A percentile compares a stretch with the other conserved stretches of the same genome.
phyloP scores from a whole-genome alignment of 2,113 vertebrate genomes.

The Tenebrosternarchus preto region DNA sequence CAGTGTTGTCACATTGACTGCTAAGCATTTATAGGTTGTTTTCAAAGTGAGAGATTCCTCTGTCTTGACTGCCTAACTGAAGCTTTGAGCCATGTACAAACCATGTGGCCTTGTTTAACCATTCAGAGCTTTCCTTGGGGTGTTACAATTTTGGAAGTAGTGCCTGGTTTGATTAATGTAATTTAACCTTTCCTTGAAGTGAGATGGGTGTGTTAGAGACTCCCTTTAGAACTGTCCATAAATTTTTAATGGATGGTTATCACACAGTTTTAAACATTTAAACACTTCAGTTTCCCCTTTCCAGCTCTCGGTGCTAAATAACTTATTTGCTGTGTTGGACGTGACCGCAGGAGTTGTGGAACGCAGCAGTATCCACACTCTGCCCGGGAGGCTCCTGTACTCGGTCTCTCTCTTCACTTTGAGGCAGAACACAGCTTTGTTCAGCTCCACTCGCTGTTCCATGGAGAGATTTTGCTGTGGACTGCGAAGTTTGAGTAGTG shows the following conservation, averaged over 20 bases:
- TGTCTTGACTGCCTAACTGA: slow-evolving; percentile 4
- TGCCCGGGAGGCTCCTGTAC: slow-evolving; percentile 39
- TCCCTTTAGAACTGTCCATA: not conserved
- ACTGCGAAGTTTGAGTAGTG: not conserved
- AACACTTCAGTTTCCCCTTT: not conserved
- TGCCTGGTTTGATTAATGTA: not conserved
- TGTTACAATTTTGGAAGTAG: not conserved
- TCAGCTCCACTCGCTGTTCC: slow-evolving; percentile 28
- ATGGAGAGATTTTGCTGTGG: not conserved
- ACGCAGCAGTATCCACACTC: slow-evolving; percentile 58
- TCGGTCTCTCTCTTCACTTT: slow-evolving; percentile 34
- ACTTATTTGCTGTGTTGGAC: slow-evolving; percentile 25
- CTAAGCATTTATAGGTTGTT: not conserved
- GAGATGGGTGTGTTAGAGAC: not conserved
- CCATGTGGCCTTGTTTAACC: not conserved
- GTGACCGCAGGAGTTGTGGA: slow-evolving; percentile 27
- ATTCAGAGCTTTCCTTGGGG: not conserved
- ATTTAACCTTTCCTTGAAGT: not conserved
- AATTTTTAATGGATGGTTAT: not conserved
- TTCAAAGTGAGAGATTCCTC: not conserved
- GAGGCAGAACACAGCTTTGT: slow-evolving; percentile 55
- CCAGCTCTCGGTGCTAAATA: slow-evolving; percentile 34
- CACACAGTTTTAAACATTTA: not conserved
- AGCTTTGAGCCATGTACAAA: not conserved
- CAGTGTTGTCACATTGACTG: not conserved